Base-by-base conservation (phyloP, 2,113 vertebrate species). In the Corythoichthys haematopterus region DNA sequence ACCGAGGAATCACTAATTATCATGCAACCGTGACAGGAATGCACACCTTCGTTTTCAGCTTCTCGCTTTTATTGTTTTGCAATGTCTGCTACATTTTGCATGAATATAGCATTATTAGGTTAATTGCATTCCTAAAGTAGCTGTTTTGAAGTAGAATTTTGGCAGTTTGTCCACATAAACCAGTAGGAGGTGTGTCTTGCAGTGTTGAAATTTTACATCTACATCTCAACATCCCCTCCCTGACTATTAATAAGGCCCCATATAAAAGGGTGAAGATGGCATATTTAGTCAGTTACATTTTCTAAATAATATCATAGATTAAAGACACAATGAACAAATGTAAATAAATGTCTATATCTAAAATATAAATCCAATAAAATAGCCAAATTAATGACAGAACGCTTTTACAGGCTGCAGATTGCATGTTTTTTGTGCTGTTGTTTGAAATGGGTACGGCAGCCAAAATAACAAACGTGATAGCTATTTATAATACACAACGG, bases 1-100 rank as follows among this genome's bases (percentile, higher is more conserved):
- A 87, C 88, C 82, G 91, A 90, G 90, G 90, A 87, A 89, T 88
- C 79, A 84, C 85, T 93, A 91, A 93, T 94, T 93, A 93, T 89
- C 84, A 85, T 89, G 82, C 78, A 84, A 75, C 87, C 91, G 88
- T 92, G 92, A 92, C 88, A 91, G 89, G 91, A 93, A 93, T 92
- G 87, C 75, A 71, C 78, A 85, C 79, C 70, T 71, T 66, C 3
- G 4, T 63, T 66, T 69, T 52, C 46, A 53, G 12, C 58, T 74
- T 76, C 64, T 50, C 55, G 55, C 40, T 64, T 69, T 77, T 57
- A 66, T 75, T 80, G 74, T 75, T 61, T 36, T 45, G 28, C 55
- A 59, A 50, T 40, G 51, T 66, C 65, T 74, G 62, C 68, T 65
- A 66, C 57, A 64, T 71, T 80, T 83, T 74, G 80, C 70, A 72